Percentiles rank a stretch among this genome's conserved stretches.
Evolutionary conservation across 2,888 invertebrate species (phyloP).

Genomic region (Diarsia rubi): DNA sequence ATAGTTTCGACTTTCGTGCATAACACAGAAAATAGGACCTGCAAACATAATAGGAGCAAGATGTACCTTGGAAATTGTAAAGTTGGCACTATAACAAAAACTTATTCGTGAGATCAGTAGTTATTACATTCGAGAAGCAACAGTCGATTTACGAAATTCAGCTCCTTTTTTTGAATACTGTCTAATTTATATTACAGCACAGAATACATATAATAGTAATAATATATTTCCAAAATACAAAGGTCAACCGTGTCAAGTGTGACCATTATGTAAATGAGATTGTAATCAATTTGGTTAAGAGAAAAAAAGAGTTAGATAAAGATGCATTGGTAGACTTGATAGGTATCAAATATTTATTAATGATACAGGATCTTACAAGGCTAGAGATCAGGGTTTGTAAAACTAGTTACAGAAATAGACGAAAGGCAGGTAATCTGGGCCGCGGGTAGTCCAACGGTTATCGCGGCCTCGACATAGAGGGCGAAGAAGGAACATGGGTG

Average conservation of each 20-base stretch:
- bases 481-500: too few species aligned
- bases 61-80: background rate
- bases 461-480: too few species aligned
- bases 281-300: background rate
- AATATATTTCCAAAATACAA: conserved; percentile 31
- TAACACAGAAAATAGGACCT: background rate
- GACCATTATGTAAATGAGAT: conserved; percentile 30
- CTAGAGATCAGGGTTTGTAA: conserved; percentile 8
- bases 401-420: background rate
- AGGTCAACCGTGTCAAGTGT: conserved; percentile 33
- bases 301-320: conserved; percentile 21
- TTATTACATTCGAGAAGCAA: conserved; percentile 3
- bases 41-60: background rate
- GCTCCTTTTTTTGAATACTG: conserved; percentile 8
- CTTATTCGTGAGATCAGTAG: background rate
- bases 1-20: background rate
- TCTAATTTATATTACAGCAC: conserved; percentile 9
- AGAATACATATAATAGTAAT: too few species aligned
- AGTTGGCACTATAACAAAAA: background rate
- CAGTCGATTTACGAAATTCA: conserved; percentile 3
- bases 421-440: background rate
- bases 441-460: too few species aligned
- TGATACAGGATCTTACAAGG: background rate
- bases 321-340: conserved; percentile 12
- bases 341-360: background rate